Evolutionary conservation across 1,140 invertebrate genomes (phyloP).

Genomic region (Zophobas morio): DNA sequence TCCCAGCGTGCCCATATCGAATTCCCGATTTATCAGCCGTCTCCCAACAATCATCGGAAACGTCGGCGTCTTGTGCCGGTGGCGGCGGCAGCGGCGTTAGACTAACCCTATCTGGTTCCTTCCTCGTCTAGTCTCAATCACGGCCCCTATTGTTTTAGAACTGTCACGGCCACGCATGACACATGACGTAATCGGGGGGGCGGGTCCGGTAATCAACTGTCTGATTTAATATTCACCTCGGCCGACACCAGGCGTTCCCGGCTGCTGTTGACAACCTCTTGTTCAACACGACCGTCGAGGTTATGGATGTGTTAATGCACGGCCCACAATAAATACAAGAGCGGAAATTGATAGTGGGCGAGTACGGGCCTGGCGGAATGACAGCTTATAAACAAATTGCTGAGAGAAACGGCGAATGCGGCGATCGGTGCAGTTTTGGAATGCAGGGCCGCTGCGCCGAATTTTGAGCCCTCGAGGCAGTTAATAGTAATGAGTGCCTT

Average conservation of each 20-base stretch:
- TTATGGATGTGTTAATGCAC: constrained; percentile 59
- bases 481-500: too few relatives aligned
- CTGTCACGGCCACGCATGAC: constrained; percentile 63
- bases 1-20: too few relatives aligned
- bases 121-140: constrained; percentile 61
- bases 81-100: constrained; percentile 17
- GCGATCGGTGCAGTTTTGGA: too few relatives aligned
- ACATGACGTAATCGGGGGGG: constrained; percentile 66
- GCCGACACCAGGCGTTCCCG: constrained; percentile 58
- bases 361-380: too few relatives aligned
- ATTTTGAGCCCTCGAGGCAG: too few relatives aligned
- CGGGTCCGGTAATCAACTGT: constrained; percentile 65
- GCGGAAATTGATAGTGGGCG: background rate
- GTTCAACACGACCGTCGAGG: constrained; percentile 56
- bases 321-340: constrained; percentile 55
- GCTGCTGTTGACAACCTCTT: constrained; percentile 64
- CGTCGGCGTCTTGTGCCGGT: too few relatives aligned
- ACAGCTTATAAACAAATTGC: too few relatives aligned
- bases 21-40: too few relatives aligned
- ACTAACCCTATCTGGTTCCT: constrained; percentile 52
- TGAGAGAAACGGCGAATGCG: too few relatives aligned
- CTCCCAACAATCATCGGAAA: too few relatives aligned
- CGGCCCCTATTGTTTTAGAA: constrained; percentile 61
- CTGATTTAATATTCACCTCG: constrained; percentile 67
- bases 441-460: too few relatives aligned